phyloP scores from a whole-genome alignment of 2,797 vertebrate genomes.

The Poliocrania exsul region DNA sequence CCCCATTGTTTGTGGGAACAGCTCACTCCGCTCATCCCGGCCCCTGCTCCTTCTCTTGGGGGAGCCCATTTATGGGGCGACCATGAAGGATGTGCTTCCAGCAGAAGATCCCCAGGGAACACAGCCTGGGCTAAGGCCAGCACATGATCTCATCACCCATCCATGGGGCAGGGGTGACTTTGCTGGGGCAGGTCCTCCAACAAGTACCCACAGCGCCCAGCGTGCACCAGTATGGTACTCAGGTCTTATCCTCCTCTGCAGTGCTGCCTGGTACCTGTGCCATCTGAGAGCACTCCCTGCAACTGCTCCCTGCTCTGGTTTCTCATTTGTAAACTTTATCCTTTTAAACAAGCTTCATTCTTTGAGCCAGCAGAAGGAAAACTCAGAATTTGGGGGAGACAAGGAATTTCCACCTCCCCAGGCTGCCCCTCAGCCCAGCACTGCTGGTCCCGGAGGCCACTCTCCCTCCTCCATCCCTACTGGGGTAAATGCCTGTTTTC shows the following conservation, averaged over 20 bases:
- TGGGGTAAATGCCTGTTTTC: background rate
- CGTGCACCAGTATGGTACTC: background rate
- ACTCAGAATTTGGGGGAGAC: background rate
- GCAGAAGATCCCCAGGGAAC: background rate
- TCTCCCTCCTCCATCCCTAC: background rate
- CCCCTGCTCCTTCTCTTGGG: background rate
- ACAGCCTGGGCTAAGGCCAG: background rate
- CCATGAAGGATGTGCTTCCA: background rate
- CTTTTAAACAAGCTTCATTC: background rate
- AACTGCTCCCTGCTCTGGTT: background rate
- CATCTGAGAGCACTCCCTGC: background rate
- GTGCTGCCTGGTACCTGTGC: background rate
- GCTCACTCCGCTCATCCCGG: background rate
- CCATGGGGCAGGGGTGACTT: fast-evolving
- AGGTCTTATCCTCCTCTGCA: fast-evolving
- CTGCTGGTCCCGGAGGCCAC: background rate
- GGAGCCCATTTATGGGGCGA: background rate
- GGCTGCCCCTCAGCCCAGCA: background rate
- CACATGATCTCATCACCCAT: background rate
- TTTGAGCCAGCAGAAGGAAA: background rate
- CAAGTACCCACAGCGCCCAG: background rate
- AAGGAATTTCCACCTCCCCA: background rate
- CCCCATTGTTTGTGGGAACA: background rate
- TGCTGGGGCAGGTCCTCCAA: background rate
- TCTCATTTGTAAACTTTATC: background rate